Percentiles rank a stretch among this genome's conserved stretches.
These are phyloP conservation scores for Hydrotaea diabolus DNA, from an alignment of 2,888 invertebrate species.

Conservation along the genomic window DNA sequence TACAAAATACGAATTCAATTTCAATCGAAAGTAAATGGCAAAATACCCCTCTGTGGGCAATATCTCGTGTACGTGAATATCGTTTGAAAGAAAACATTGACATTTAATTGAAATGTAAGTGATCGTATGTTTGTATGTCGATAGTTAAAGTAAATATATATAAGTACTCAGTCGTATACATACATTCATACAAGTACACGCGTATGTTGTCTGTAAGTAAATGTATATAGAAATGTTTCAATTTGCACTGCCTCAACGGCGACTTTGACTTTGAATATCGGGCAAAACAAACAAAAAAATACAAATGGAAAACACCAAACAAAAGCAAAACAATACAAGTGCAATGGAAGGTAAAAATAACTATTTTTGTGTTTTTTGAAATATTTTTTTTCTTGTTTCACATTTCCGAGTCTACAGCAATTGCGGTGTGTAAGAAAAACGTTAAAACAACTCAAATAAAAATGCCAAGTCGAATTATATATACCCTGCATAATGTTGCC, in stretches of 20 bases:
- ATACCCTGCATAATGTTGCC: too few relatives aligned
- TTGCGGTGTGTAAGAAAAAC: slow-evolving; percentile 50
- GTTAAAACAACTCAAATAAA: slow-evolving; percentile 17
- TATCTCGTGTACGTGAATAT: too few relatives aligned
- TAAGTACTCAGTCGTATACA: not conserved
- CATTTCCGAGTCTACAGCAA: slow-evolving; percentile 21
- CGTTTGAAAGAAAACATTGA: not conserved
- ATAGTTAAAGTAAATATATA: not conserved
- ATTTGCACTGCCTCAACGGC: slow-evolving; percentile 24
- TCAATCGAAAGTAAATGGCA: not conserved
- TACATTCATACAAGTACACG: too few relatives aligned
- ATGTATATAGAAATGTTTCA: not conserved
- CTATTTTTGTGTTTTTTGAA: slow-evolving; percentile 6
- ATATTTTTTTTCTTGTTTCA: slow-evolving; percentile 8
- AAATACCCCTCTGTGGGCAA: too few relatives aligned
- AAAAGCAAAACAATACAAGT: slow-evolving; percentile 33
- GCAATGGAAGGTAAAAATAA: slow-evolving; percentile 49
- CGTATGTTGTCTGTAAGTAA: too few relatives aligned
- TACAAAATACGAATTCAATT: too few relatives aligned
- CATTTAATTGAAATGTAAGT: slow-evolving; percentile 45
- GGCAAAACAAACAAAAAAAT: slow-evolving; percentile 20
- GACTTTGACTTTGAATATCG: slow-evolving; percentile 63
- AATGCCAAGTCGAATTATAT: not conserved
- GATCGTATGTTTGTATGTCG: slow-evolving; percentile 2
- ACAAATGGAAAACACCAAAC: not conserved